Evolutionary conservation across 2,797 vertebrate genomes (phyloP).

Genomic region (Ctenochaetus hawaiiensis): DNA sequence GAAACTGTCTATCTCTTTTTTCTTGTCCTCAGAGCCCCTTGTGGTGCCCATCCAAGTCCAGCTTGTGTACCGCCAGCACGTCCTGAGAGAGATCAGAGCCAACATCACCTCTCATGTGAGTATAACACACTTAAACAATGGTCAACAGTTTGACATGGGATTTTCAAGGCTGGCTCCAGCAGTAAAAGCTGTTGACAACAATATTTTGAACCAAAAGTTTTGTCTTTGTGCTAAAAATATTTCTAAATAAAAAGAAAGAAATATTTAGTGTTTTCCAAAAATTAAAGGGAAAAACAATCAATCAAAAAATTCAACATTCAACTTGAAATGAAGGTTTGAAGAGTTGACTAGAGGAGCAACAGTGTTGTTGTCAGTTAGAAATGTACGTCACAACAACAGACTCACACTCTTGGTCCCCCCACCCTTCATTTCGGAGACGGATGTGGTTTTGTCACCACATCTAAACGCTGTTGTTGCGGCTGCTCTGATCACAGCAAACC

Average conservation of each 20-base stretch:
- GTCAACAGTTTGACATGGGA: not conserved
- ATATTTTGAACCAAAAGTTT: too few relatives aligned
- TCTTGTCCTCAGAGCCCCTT: conserved; percentile 76
- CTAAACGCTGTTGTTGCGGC: conserved; percentile 48
- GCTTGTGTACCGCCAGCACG: conserved; percentile 88
- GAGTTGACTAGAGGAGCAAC: conserved; percentile 23
- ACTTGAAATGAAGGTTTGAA: not conserved
- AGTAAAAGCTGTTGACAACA: not conserved
- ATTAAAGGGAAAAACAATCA: not conserved
- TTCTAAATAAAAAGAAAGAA: not conserved
- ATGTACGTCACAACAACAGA: conserved; percentile 53
- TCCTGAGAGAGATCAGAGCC: conserved; percentile 88
- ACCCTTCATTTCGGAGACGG: conserved; percentile 43
- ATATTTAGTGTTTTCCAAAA: not conserved
- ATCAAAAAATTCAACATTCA: not conserved
- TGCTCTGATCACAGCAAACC: conserved; percentile 59
- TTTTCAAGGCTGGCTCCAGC: not conserved
- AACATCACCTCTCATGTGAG: conserved; percentile 92
- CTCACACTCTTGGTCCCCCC: conserved; percentile 4
- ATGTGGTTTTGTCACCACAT: conserved; percentile 79
- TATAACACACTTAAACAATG: conserved; percentile 7
- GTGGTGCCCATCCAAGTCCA: conserved; percentile 88
- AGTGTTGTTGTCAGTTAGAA: conserved; percentile 49
- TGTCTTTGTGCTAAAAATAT: not conserved
- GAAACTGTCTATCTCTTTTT: conserved; percentile 7